A percentile compares a stretch with the other conserved stretches of the same genome.
Conservation (phyloP, 2,888 invertebrate species). For the Copidosoma aretas region DNA sequence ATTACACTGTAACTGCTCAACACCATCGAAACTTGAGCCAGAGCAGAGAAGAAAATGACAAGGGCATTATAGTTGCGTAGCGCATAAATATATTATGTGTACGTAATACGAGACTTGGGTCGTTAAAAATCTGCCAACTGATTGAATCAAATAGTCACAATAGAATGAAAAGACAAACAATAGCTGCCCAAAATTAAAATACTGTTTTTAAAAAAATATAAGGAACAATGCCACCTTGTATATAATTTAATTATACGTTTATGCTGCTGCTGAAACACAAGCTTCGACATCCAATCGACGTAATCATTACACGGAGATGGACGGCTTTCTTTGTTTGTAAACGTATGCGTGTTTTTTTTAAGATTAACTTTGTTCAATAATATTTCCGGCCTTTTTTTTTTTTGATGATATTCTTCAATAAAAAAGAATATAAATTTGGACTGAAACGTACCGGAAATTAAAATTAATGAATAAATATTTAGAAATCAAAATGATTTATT, state of each 20-base stretch:
- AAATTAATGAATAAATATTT: background rate
- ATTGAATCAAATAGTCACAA: constrained; percentile 20
- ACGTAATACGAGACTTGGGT: background rate
- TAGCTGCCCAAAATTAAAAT: constrained; percentile 29
- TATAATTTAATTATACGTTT: constrained; percentile 19
- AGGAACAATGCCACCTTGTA: constrained; percentile 28
- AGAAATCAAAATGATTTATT: constrained; percentile 13
- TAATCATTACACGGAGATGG: constrained; percentile 18
- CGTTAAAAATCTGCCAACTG: constrained; percentile 10
- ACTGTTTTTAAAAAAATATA: constrained; percentile 20
- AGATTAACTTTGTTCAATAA: too few relatives aligned
- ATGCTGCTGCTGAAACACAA: constrained; percentile 32
- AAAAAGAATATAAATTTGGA: too few relatives aligned
- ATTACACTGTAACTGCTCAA: constrained; percentile 29
- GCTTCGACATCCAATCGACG: constrained; percentile 31
- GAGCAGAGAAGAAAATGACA: constrained; percentile 32
- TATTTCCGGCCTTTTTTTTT: too few relatives aligned
- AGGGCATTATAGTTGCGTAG: background rate
- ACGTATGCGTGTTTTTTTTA: constrained; percentile 4
- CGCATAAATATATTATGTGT: background rate
- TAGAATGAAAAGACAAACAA: constrained; percentile 17
- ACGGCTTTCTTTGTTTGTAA: constrained; percentile 21
- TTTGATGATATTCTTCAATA: too few relatives aligned
- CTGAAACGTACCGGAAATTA: background rate
- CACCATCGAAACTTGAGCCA: constrained; percentile 38